Percentiles rank a stretch among this genome's conserved stretches.
phyloP scores from a whole-genome alignment of 2,888 invertebrate genomes.

The Seira ritae region DNA sequence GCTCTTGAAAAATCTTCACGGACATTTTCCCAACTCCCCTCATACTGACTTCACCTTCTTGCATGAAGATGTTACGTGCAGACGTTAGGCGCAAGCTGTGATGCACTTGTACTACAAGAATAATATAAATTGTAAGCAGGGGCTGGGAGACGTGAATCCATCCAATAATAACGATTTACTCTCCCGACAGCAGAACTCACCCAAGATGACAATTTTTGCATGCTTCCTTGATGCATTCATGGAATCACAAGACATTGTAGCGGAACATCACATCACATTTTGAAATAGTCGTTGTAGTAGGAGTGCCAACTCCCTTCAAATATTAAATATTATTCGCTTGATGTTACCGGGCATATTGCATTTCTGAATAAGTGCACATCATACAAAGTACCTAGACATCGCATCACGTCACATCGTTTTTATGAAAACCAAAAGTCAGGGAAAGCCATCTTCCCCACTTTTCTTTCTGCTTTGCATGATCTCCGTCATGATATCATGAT shows the following conservation, averaged over 20 bases:
- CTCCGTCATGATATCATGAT: slow-evolving; percentile 30
- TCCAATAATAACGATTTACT: not conserved
- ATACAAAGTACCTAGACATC: not conserved
- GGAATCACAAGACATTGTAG: not conserved
- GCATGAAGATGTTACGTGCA: too few species aligned
- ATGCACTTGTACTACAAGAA: not conserved
- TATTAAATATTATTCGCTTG: not conserved
- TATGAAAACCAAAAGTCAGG: too few species aligned
- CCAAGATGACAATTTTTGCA: not conserved
- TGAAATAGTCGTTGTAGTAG: too few species aligned
- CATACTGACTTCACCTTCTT: not conserved
- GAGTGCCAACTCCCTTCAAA: not conserved
- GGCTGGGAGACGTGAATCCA: not conserved
- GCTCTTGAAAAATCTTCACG: not conserved
- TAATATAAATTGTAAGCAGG: not conserved
- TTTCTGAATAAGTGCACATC: too few species aligned
- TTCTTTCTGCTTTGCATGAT: slow-evolving; percentile 47
- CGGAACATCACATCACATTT: too few species aligned
- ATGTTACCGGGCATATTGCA: not conserved
- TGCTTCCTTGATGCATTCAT: not conserved
- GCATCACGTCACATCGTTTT: not conserved
- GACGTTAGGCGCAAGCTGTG: not conserved
- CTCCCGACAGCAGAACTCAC: not conserved
- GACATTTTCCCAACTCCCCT: not conserved
- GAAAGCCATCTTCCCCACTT: slow-evolving; percentile 30